A percentile compares a stretch with the other conserved stretches of the same genome.
phyloP scores from a whole-genome alignment of 2,888 invertebrate species.

The Hybos culiciformis region DNA sequence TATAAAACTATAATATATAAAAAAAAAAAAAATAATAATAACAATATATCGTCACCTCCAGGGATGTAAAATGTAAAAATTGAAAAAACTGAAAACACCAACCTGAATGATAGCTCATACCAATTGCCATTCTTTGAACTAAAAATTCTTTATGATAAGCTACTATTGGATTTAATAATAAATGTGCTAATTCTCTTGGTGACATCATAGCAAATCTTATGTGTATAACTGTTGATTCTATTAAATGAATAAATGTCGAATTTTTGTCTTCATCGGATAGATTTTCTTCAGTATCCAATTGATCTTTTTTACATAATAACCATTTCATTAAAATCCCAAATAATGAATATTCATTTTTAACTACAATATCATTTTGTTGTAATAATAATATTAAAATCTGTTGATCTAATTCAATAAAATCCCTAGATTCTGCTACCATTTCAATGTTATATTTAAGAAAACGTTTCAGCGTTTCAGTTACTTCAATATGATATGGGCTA shows the following conservation, averaged over 20 bases:
- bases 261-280: constrained; percentile 40
- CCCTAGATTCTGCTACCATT: constrained; percentile 60
- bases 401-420: constrained; percentile 69
- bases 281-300: constrained; percentile 38
- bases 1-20: too few relatives aligned
- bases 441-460: constrained; percentile 87
- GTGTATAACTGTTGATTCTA: constrained; percentile 60
- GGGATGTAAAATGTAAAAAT: not conserved
- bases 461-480: constrained; percentile 55
- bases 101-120: constrained; percentile 79
- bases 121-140: constrained; percentile 74
- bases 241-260: constrained; percentile 50
- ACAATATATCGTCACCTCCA: not conserved
- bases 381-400: constrained; percentile 63
- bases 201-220: constrained; percentile 92
- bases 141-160: constrained; percentile 76
- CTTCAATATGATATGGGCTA: constrained; percentile 42
- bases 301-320: constrained; percentile 56
- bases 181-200: constrained; percentile 68
- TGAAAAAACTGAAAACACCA: too few relatives aligned
- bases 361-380: constrained; percentile 74
- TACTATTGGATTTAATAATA: constrained; percentile 64
- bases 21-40: not conserved
- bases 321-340: constrained; percentile 63
- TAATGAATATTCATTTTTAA: constrained; percentile 76